phyloP scores from a whole-genome alignment of 2,797 vertebrate genomes.

The Crenichthys baileyi region DNA sequence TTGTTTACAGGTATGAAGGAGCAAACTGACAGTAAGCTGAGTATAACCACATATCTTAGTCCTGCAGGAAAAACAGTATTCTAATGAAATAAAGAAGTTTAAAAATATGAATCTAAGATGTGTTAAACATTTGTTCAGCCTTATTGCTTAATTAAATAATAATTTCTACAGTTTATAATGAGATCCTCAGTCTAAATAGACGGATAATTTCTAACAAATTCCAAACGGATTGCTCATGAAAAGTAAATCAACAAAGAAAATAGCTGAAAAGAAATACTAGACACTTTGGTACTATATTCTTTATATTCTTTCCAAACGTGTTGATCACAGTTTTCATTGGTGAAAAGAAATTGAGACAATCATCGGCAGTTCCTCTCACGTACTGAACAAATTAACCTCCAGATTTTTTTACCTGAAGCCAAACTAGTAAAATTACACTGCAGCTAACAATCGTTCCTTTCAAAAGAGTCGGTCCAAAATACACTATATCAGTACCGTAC shows the following conservation, averaged over 20 bases:
- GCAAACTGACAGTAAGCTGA: neutral
- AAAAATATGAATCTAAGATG: no score
- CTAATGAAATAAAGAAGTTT: no score
- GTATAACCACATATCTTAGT: no score
- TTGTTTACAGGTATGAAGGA: neutral
- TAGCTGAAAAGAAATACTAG: no score
- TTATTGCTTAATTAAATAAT: neutral
- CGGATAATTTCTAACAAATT: neutral
- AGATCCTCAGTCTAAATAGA: neutral
- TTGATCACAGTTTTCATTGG: neutral
- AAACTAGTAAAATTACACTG: neutral
- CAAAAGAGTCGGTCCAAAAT: conserved; percentile 1
- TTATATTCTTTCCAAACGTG: neutral
- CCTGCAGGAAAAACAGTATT: no score
- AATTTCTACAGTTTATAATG: neutral
- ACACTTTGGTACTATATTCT: neutral
- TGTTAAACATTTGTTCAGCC: no score
- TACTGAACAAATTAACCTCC: neutral
- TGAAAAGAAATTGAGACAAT: neutral
- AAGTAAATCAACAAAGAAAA: no score
- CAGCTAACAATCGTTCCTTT: neutral
- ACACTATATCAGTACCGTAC: neutral
- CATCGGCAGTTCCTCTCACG: neutral
- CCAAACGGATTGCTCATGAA: no score
- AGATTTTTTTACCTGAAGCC: neutral